Evolutionary conservation across 2,113 vertebrate species (phyloP).

Genomic region (Misgurnus anguillicaudatus): DNA sequence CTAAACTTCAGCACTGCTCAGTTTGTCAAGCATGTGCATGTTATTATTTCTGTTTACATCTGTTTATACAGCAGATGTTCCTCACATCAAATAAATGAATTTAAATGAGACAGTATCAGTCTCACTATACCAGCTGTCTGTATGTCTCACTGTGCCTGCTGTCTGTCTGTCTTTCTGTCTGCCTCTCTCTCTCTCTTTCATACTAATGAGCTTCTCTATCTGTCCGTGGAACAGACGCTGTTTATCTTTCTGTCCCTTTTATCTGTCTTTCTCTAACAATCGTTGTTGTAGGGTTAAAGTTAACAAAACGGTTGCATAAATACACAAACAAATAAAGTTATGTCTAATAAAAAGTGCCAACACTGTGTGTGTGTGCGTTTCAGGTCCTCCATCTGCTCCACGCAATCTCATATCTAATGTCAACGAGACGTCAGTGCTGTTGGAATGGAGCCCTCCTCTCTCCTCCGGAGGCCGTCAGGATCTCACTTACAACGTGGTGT

Average conservation of each 20-base stretch:
- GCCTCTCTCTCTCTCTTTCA: neutral
- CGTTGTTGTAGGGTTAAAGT: neutral
- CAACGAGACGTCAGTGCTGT: conserved; percentile 95
- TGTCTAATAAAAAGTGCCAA: neutral
- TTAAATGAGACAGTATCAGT: conserved; percentile 51
- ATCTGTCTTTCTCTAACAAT: conserved; percentile 48
- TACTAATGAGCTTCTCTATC: conserved; percentile 21
- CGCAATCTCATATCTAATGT: conserved; percentile 96
- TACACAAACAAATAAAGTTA: neutral
- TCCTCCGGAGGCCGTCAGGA: conserved; percentile 91
- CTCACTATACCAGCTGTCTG: conserved; percentile 30
- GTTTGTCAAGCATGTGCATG: conserved; percentile 5
- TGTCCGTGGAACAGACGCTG: conserved; percentile 52
- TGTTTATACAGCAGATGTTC: conserved; percentile 41
- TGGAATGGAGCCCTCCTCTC: conserved; percentile 92
- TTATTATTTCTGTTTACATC: conserved; percentile 18
- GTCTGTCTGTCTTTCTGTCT: conserved; percentile 2
- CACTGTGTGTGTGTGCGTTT: neutral
- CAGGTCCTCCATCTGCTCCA: conserved; percentile 92
- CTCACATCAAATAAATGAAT: conserved; percentile 41
- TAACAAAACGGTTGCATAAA: neutral
- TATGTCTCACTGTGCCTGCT: conserved; percentile 8
- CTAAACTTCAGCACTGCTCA: conserved; percentile 11
- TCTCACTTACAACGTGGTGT: conserved; percentile 91
- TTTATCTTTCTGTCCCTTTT: conserved; percentile 54